Evolutionary conservation across 2,888 invertebrate species (phyloP), one percentile per base, ranked within the genome.

Genomic region (Hydraecia micacea): DNA sequence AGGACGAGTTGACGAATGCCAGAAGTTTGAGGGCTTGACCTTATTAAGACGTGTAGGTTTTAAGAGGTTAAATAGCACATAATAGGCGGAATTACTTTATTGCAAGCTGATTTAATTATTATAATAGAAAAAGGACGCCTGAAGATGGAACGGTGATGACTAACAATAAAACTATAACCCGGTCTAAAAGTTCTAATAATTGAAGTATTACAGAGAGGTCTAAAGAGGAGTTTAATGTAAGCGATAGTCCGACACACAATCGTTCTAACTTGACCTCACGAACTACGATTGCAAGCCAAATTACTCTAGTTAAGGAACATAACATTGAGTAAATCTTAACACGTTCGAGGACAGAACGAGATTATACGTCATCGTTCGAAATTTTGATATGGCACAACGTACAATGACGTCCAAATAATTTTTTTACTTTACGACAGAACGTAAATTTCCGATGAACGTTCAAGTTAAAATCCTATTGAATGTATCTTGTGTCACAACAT

Each of bases 281-380:
- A 78, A 75, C 52, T 42, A n/a, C 6, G 77, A 78, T 76, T 76
- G 77, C 63, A 36, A 49, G 25, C 36, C 9, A n/a, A 78, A 42
- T 75, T 42, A 75, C 32, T 42, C 7, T 42, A 42, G 15, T 9
- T 55, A 75, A 52, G 13, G 2, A 82, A 82, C 25, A 32, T 82
- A 58, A 49, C 9, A 52, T n/a, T 78, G n/a, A 82, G 62, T 62
- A 42, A 81, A 82, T 52, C 60, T 55, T 75, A n/a, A n/a, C n/a
- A n/a, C n/a, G n/a, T n/a, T n/a, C n/a, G n/a, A n/a, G n/a, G n/a
- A n/a, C n/a, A n/a, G n/a, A n/a, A n/a, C n/a, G n/a, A n/a, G n/a
- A n/a, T n/a, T n/a, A n/a, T n/a, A n/a, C n/a, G n/a, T n/a, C n/a
- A n/a, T n/a, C n/a, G n/a, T n/a, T n/a, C n/a, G n/a, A n/a, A n/a